phyloP scores from a whole-genome alignment of 1,140 invertebrate species.

The Monomorium pharaonis region DNA sequence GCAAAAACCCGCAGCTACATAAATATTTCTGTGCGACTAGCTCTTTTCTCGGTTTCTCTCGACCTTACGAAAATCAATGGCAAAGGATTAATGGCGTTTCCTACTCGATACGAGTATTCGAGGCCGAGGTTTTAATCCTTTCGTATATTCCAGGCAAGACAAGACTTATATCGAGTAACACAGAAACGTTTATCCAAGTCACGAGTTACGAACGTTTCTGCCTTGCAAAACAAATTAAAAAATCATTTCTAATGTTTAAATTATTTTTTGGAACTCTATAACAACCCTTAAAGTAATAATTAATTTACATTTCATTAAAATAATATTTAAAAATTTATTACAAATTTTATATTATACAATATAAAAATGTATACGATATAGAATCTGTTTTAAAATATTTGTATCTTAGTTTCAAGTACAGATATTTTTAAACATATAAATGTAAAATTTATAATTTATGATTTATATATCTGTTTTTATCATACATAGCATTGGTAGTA shows the following conservation, averaged over 20 bases:
- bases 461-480: neutral
- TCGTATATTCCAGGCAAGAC: neutral
- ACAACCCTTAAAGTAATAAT: neutral
- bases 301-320: neutral
- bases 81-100: conserved; percentile 1
- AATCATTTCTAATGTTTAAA: neutral
- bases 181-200: neutral
- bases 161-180: neutral
- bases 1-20: neutral
- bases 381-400: neutral
- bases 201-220: neutral
- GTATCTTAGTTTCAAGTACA: neutral
- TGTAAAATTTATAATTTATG: neutral
- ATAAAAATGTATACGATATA: neutral
- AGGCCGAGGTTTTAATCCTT: neutral
- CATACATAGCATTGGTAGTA: neutral
- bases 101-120: neutral
- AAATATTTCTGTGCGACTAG: conserved; percentile 38
- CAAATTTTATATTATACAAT: neutral
- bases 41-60: neutral
- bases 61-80: neutral
- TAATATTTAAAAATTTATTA: neutral
- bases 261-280: neutral
- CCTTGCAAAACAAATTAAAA: conserved; percentile 4
- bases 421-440: neutral